Base-by-base conservation (phyloP, 1,140 invertebrate species). In the Nixonia krombeini region DNA sequence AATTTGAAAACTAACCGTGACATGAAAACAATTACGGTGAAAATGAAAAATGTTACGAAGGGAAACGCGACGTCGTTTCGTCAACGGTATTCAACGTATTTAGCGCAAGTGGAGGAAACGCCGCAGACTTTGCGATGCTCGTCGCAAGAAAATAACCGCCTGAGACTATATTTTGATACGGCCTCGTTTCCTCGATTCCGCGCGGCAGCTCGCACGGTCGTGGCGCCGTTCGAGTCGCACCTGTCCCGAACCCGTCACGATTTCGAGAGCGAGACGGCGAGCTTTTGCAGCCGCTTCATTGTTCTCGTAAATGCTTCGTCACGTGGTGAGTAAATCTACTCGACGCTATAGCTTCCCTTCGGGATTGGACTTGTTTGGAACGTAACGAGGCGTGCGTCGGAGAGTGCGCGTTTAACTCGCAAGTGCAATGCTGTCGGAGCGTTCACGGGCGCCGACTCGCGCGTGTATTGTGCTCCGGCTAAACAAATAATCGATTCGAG, bases 101-200 rank as follows among this genome's bases (percentile, higher is more conserved):
- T 6, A 47, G 23, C 15, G 40, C 50, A 59, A 61, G 55, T 70
- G n/a, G n/a, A n/a, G n/a, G n/a, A n/a, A n/a, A n/a, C n/a, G n/a
- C 51, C 51, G 45, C 42, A 21, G 61, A 40, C 41, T 65, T 70
- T 56, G 49, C 58, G 56, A 44, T n/a, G n/a, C n/a, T 67, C 56
- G 55, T 61, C 61, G 47, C 42, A 47, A 45, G 56, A 64, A 72
- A 71, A 66, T 58, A 59, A 45, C n/a, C n/a, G n/a, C 51, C 58
- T 18, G 55, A 49, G 64, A 64, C 59, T 67, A 55, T 72, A 72
- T 72, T n/a, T n/a, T 72, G 67, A 59, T 53, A 72, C 45, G 62
- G 57, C 63, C 55, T 67, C 63, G 51, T 71, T 71, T 71, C 58
- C 58, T 67, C 53, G 31, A 51, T 66, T 59, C 50, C 15, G 18